Evolutionary conservation across 1,140 invertebrate species (phyloP).

Genomic region (Euura lappo): DNA sequence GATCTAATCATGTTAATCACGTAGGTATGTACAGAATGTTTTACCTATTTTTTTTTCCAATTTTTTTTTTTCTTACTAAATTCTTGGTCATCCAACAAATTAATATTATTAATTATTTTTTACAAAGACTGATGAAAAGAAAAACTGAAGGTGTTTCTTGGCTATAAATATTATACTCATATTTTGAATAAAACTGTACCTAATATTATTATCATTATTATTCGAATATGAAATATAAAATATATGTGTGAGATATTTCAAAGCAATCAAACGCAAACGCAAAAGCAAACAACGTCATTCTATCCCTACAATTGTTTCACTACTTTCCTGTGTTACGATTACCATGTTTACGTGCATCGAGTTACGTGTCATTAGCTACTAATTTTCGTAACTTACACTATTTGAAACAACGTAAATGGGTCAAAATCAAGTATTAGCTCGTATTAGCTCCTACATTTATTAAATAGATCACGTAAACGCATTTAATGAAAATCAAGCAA

Average conservation of each 20-base stretch:
- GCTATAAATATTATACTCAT: neutral
- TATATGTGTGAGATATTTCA: conserved; percentile 7
- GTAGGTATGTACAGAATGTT: neutral
- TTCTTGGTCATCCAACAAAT: neutral
- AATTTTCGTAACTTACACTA: too few relatives aligned
- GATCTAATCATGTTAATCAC: neutral
- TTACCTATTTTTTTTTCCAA: neutral
- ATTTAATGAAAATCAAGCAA: too few relatives aligned
- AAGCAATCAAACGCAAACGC: too few relatives aligned
- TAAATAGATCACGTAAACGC: too few relatives aligned
- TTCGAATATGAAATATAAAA: conserved; percentile 9
- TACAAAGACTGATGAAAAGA: neutral
- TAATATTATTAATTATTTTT: neutral
- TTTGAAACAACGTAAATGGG: too few relatives aligned
- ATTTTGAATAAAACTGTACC: neutral
- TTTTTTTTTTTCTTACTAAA: neutral
- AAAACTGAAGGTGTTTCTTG: neutral
- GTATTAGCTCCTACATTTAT: too few relatives aligned
- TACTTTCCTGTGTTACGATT: too few relatives aligned
- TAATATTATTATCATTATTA: too few relatives aligned
- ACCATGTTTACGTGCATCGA: too few relatives aligned
- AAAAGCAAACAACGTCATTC: conserved; percentile 8
- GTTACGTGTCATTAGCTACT: too few relatives aligned
- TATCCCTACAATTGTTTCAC: neutral
- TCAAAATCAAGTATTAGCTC: too few relatives aligned